Conservation (phyloP, 2,113 vertebrate genomes). For the Cottus gobio region DNA sequence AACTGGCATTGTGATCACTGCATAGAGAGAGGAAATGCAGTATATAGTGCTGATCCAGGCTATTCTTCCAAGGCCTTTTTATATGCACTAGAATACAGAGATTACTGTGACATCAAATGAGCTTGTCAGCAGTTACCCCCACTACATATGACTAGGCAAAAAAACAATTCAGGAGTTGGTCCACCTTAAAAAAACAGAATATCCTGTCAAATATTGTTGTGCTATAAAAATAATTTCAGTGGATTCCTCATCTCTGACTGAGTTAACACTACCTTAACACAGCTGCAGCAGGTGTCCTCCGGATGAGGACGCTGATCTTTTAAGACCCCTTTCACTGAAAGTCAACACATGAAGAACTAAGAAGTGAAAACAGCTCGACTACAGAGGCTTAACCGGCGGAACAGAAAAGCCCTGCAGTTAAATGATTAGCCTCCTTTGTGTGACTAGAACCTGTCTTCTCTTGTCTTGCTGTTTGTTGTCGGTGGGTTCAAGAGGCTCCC, state of each 20-base stretch:
- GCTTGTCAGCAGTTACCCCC: slow-evolving; percentile 72
- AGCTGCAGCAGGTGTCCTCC: slow-evolving; percentile 26
- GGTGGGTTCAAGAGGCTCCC: slow-evolving; percentile 34
- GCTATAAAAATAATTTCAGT: background rate
- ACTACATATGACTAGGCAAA: slow-evolving; percentile 25
- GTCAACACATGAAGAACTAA: slow-evolving; percentile 61
- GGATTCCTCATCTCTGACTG: slow-evolving; percentile 5
- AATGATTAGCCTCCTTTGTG: slow-evolving; percentile 55
- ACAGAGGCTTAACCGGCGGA: slow-evolving; percentile 41
- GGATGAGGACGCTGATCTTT: slow-evolving; percentile 34
- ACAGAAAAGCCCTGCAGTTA: slow-evolving; percentile 47
- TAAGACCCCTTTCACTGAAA: slow-evolving; percentile 25
- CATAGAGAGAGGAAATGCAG: slow-evolving; percentile 75
- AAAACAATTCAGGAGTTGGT: slow-evolving; percentile 29
- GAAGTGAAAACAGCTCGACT: slow-evolving; percentile 47
- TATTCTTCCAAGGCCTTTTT: slow-evolving; percentile 63
- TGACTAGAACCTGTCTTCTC: slow-evolving; percentile 46
- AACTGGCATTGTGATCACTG: slow-evolving; percentile 75
- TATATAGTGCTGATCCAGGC: slow-evolving; percentile 79
- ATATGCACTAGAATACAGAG: slow-evolving; percentile 62
- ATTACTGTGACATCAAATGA: slow-evolving; percentile 65
- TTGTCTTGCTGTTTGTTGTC: slow-evolving; percentile 54
- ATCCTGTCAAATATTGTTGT: slow-evolving; percentile 4
- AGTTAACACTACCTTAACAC: background rate
- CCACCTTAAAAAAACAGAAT: background rate